Evolutionary conservation across 2,888 invertebrate species (phyloP).

Genomic region (Microctonus aethiopoides): DNA sequence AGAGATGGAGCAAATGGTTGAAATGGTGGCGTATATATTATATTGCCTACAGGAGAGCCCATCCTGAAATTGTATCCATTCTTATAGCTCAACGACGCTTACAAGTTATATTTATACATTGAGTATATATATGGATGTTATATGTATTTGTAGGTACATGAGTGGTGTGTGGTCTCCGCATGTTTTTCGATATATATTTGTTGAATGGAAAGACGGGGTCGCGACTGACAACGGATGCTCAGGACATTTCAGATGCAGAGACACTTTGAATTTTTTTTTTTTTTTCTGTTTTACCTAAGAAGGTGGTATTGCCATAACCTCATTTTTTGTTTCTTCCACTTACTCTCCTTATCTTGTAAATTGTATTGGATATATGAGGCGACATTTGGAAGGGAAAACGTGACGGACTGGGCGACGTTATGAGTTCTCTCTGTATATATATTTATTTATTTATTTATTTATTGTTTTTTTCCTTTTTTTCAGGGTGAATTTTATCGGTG

Average conservation of each 20-base stretch:
- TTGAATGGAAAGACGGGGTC: slow-evolving; percentile 20
- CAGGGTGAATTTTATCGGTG: not conserved
- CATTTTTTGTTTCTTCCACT: not conserved
- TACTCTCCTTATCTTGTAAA: not conserved
- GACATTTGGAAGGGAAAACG: slow-evolving; percentile 25
- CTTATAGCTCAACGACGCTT: slow-evolving; percentile 13
- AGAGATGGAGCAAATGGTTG: slow-evolving; percentile 1
- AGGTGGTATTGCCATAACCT: too few species aligned
- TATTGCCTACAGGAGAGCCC: not conserved
- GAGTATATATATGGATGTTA: not conserved
- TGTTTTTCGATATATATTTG: slow-evolving; percentile 19
- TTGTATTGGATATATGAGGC: slow-evolving; percentile 25
- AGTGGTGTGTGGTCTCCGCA: not conserved
- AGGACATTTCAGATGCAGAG: slow-evolving; percentile 31
- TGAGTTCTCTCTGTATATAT: not conserved
- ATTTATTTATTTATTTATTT: not conserved
- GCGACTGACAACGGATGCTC: slow-evolving; percentile 27
- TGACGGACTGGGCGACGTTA: slow-evolving; percentile 18
- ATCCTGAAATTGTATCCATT: slow-evolving; percentile 27
- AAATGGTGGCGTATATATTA: not conserved
- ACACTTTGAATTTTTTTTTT: slow-evolving; percentile 5
- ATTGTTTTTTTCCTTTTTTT: not conserved
- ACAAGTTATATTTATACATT: slow-evolving; percentile 8
- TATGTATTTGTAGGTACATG: not conserved
- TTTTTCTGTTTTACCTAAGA: not conserved